Evolutionary conservation across 1,140 invertebrate genomes (phyloP), one percentile per base, ranked within the genome.

Genomic region (Meteorus sp.): DNA sequence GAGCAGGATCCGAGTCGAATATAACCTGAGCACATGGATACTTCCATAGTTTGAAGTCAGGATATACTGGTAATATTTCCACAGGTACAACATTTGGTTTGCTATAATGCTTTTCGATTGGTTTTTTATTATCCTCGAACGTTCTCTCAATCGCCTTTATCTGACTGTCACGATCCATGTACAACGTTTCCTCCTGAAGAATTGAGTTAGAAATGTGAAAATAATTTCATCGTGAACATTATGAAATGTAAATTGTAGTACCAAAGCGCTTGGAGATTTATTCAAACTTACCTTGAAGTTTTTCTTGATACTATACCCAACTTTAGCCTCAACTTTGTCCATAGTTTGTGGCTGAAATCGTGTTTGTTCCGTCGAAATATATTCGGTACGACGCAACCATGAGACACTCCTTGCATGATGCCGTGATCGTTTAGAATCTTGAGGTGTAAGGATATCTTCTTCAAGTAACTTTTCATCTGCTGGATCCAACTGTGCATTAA

Each of bases 331-430:
- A 71, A 95, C 93, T 84, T 97, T 97, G 67, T 98, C 95, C 82
- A 95, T 93, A 67, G 89, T 94, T 77, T 93, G 93, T 27, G 94
- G 93, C 72, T 96, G 94, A 76, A 97, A 99, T 65, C 97, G 85
- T 23, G 96, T 98, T 71, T 96, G 95, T 82, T 99, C 97, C 22
- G 97, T 96, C 3, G 97, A 98, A 73, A 99, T 99, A 75, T 99
- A 99, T 78, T 99, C 97, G 0, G 97, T 99, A 71, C 97, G 89
- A 48, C 97, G 86, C 67, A 98, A 84, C 95, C 96, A 98, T 2
- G 95, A 97, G 1, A 98, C 94, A 73, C 88, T 93, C 63, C 92
- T 89, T 1, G 93, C 92, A 84, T 98, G 95, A 81, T 97, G 93
- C 6, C 90, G 83, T 0, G 90, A 92, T 63, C 90, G 82, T 80